Conservation (phyloP, 2,888 invertebrate genomes). For the Prosopocoilus inquinatus region DNA sequence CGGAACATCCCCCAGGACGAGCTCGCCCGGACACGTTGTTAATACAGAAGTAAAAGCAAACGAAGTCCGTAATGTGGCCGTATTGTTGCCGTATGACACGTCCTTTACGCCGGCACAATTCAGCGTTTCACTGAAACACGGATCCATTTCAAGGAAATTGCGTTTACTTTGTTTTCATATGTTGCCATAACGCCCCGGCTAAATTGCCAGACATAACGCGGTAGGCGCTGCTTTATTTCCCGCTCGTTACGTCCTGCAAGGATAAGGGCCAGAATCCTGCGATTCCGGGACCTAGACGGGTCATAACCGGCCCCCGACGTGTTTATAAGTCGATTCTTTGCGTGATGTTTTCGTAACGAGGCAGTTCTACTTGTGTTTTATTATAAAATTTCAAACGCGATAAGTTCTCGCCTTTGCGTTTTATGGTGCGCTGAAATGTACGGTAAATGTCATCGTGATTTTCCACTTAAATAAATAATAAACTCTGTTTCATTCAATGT, state of each 20-base stretch:
- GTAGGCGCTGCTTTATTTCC: neutral
- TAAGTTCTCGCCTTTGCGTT: too few relatives aligned
- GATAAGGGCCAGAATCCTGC: conserved; percentile 6
- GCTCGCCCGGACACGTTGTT: too few relatives aligned
- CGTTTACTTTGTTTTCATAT: conserved; percentile 31
- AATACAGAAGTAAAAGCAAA: too few relatives aligned
- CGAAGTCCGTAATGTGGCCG: neutral
- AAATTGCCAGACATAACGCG: conserved; percentile 23
- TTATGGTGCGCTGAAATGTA: too few relatives aligned
- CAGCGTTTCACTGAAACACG: conserved; percentile 21
- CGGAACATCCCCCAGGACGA: too few relatives aligned
- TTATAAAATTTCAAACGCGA: neutral
- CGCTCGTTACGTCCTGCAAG: neutral
- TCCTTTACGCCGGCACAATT: conserved; percentile 9
- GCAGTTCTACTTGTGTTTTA: conserved; percentile 2
- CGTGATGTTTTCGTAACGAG: conserved; percentile 19
- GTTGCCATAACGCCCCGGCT: conserved; percentile 23
- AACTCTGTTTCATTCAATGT: too few relatives aligned
- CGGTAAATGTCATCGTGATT: too few relatives aligned
- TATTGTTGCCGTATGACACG: neutral
- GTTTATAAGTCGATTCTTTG: conserved; percentile 27
- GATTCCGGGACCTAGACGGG: conserved; percentile 12
- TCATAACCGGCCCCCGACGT: conserved; percentile 21
- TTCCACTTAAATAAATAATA: too few relatives aligned
- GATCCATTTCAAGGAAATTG: conserved; percentile 29